These are phyloP conservation scores for Linnaemya tessellans DNA, from an alignment of 2,888 invertebrate species.

Conservation along the genomic window DNA sequence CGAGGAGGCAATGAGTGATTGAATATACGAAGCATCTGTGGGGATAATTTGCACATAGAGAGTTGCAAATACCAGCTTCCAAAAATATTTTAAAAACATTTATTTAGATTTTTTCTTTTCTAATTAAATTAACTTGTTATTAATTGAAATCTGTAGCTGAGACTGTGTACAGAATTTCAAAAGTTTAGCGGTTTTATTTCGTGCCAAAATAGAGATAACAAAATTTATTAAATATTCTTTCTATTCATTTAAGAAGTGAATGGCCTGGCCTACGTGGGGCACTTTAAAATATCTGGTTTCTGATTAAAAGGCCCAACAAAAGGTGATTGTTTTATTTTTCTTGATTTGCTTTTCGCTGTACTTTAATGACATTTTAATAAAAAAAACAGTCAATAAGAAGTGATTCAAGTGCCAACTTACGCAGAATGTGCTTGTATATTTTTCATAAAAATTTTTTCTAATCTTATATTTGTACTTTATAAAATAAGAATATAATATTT, in stretches of 20 bases:
- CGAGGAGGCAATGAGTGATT: constrained; percentile 69
- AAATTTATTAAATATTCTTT: neutral
- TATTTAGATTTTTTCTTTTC: neutral
- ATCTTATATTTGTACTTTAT: no score
- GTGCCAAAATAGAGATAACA: neutral
- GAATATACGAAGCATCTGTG: no score
- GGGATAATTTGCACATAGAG: neutral
- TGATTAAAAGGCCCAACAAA: neutral
- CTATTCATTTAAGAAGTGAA: neutral
- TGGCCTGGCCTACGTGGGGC: neutral
- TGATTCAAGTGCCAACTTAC: no score
- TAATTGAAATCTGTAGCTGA: neutral
- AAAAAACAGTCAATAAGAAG: no score
- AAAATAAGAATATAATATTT: no score
- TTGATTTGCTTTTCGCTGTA: no score
- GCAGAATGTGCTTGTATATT: no score
- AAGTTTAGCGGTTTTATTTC: neutral
- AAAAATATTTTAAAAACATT: neutral
- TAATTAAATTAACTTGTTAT: neutral
- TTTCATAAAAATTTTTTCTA: no score
- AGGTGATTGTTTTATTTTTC: no score
- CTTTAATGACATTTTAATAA: no score
- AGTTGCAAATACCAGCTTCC: neutral
- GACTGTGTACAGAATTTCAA: neutral
- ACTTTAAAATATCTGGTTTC: neutral